Evolutionary conservation across 1,140 invertebrate species (phyloP).

Genomic region (Drosophila kurseongensis): DNA sequence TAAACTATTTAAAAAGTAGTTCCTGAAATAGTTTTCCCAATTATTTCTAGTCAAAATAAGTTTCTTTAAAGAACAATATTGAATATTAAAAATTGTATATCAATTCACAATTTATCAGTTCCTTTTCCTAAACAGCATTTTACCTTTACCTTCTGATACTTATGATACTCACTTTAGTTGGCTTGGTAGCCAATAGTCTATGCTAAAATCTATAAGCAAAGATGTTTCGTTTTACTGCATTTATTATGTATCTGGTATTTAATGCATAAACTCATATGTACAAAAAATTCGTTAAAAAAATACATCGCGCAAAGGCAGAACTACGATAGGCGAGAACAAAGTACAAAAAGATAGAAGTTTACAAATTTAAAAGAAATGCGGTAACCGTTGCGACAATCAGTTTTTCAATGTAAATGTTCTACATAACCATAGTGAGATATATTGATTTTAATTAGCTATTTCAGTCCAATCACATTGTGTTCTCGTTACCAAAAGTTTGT

Average conservation of each 20-base stretch:
- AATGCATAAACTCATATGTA: conserved; percentile 53
- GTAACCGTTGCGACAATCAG: conserved; percentile 6
- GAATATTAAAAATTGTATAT: too few relatives aligned
- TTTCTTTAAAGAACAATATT: too few relatives aligned
- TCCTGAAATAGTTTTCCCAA: too few relatives aligned
- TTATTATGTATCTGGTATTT: conserved; percentile 38
- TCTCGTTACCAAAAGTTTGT: conserved; percentile 20
- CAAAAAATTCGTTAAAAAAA: conserved; percentile 51
- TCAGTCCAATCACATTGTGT: conserved; percentile 55
- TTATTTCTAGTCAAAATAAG: too few relatives aligned
- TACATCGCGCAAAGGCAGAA: conserved; percentile 18
- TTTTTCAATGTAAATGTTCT: conserved; percentile 7
- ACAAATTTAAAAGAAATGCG: conserved; percentile 29
- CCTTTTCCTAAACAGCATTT: too few relatives aligned
- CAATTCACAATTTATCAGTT: too few relatives aligned
- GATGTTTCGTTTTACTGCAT: conserved; percentile 4
- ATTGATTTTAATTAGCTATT: conserved; percentile 36
- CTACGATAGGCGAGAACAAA: conserved; percentile 9
- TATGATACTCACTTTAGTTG: too few relatives aligned
- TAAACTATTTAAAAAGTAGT: too few relatives aligned
- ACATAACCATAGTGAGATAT: conserved; percentile 23
- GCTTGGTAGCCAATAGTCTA: too few relatives aligned
- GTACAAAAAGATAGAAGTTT: conserved; percentile 33
- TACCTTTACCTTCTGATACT: too few relatives aligned
- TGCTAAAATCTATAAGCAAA: too few relatives aligned